Conservation (phyloP, 2,113 vertebrate genomes). For the Pseudolaguvia tuberculata region DNA sequence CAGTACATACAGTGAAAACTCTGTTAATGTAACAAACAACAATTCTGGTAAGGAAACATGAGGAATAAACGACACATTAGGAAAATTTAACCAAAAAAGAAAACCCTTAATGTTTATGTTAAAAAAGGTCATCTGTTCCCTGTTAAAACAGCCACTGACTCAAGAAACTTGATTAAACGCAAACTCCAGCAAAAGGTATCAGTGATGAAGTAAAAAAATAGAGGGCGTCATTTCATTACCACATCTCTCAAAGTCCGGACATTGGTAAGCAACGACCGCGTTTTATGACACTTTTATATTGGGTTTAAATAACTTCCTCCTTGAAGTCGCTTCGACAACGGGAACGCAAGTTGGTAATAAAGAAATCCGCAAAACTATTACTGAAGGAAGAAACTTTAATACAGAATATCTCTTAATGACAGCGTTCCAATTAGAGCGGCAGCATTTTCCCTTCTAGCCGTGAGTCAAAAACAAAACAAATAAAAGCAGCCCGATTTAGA, state of each 20-base stretch:
- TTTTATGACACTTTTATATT: slow-evolving; percentile 58
- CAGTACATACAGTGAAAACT: neutral
- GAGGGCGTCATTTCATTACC: slow-evolving; percentile 41
- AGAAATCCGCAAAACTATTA: slow-evolving; percentile 45
- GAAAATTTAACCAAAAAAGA: slow-evolving; percentile 3
- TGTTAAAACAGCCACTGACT: slow-evolving; percentile 28
- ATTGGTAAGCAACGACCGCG: slow-evolving; percentile 45
- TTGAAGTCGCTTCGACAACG: slow-evolving; percentile 60
- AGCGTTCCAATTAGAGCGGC: slow-evolving; percentile 72
- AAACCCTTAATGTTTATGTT: slow-evolving; percentile 17
- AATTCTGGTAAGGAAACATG: neutral
- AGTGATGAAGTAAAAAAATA: slow-evolving; percentile 36
- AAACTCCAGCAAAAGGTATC: slow-evolving; percentile 27
- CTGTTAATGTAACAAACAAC: slow-evolving; percentile 1
- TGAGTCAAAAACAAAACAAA: slow-evolving; percentile 75
- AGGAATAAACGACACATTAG: slow-evolving; percentile 3
- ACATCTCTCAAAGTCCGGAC: slow-evolving; percentile 45
- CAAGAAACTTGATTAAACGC: slow-evolving; percentile 35
- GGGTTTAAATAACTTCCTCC: slow-evolving; percentile 67
- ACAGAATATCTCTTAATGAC: slow-evolving; percentile 73
- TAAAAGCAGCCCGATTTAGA: slow-evolving; percentile 76
- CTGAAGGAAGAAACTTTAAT: slow-evolving; percentile 75
- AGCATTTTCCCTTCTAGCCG: slow-evolving; percentile 70
- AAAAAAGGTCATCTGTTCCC: slow-evolving; percentile 37
- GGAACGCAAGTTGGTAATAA: slow-evolving; percentile 56